Percentiles rank a stretch among this genome's conserved stretches.
phyloP scores from a whole-genome alignment of 2,797 vertebrate genomes.

The Salarias fasciatus region DNA sequence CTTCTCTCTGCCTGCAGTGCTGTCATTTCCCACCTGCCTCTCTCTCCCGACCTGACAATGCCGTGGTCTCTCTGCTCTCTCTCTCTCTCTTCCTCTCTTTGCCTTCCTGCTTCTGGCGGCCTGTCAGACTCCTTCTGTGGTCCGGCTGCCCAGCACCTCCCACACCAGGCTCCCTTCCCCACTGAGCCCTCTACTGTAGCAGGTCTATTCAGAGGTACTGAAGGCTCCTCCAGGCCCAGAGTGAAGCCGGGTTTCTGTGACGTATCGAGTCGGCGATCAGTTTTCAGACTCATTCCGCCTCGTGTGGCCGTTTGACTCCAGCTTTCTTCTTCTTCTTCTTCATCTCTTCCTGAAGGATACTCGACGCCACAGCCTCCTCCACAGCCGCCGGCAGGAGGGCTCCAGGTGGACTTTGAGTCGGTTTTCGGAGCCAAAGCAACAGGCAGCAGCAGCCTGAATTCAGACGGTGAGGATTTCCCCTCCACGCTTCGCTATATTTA shows the following conservation, averaged over 20 bases:
- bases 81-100: conserved; percentile 67
- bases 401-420: conserved; percentile 99
- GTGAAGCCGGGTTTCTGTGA: conserved; percentile 11
- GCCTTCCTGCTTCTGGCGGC: conserved; percentile 75
- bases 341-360: conserved; percentile 84
- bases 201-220: conserved; percentile 91
- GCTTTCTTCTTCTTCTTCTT: conserved; percentile 48
- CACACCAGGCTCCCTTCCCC: conserved; percentile 89
- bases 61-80: conserved; percentile 46
- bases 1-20: conserved; percentile 55
- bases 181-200: conserved; percentile 92
- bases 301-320: conserved; percentile 13
- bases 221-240: conserved; percentile 36
- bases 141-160: conserved; percentile 87
- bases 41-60: conserved; percentile 62
- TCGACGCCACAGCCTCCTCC: conserved; percentile 89
- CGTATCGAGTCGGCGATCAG: background rate
- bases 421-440: conserved; percentile 97
- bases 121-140: conserved; percentile 94
- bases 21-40: conserved; percentile 56
- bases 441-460: conserved; percentile 87
- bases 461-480: conserved; percentile 87
- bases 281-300: conserved; percentile 2
- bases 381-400: conserved; percentile 88
- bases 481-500: background rate